phyloP scores from a whole-genome alignment of 2,888 invertebrate species.

The Trachelus stipa region DNA sequence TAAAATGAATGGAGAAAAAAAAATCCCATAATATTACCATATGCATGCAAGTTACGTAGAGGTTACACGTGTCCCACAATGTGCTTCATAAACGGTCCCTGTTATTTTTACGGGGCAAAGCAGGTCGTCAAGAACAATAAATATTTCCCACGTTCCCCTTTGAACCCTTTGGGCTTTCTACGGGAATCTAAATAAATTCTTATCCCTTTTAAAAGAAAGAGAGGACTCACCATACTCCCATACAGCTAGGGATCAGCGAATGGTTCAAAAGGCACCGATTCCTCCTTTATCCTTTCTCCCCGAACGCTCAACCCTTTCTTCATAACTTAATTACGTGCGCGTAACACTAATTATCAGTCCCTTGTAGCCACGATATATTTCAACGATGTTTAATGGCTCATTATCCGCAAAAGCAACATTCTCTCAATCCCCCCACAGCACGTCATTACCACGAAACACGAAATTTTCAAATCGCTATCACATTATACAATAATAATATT shows the following conservation, averaged over 20 bases:
- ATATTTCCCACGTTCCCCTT: conserved; percentile 17
- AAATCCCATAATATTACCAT: background rate
- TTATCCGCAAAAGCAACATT: background rate
- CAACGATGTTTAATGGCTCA: background rate
- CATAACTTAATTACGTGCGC: background rate
- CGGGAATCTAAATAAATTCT: conserved; percentile 4
- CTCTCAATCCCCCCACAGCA: background rate
- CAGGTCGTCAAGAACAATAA: conserved; percentile 20
- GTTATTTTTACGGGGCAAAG: background rate
- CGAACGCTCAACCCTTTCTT: background rate
- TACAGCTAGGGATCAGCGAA: background rate
- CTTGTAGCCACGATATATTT: background rate
- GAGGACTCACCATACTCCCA: background rate
- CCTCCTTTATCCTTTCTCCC: background rate
- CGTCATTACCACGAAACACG: background rate
- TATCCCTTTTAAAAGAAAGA: background rate
- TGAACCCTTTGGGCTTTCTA: background rate
- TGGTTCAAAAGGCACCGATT: conserved; percentile 1
- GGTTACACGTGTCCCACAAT: conserved; percentile 16
- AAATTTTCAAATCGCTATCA: background rate
- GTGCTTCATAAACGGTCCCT: conserved; percentile 1
- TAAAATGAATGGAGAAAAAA: background rate
- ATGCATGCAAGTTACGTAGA: background rate
- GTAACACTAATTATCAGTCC: background rate
- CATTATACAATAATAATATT: background rate